These are phyloP conservation scores for Agapetus fuscipes DNA, from an alignment of 2,888 invertebrate genomes.

Conservation along the genomic window DNA sequence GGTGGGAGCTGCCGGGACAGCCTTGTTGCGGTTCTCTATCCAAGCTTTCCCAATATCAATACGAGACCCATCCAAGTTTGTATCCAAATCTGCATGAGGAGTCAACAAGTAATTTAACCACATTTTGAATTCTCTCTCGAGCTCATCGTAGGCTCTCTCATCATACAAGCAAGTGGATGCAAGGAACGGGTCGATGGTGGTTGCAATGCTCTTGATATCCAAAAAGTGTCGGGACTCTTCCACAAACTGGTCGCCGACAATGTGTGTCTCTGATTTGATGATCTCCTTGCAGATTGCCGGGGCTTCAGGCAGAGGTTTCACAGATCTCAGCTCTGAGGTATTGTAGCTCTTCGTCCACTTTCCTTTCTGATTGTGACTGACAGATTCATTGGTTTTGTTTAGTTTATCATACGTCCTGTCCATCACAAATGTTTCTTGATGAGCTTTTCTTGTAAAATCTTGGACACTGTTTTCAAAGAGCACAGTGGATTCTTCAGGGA, in stretches of 20 bases:
- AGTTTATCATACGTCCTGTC: conserved; percentile 35
- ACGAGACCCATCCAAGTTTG: conserved; percentile 47
- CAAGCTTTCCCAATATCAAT: conserved; percentile 67
- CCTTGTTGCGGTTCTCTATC: conserved; percentile 61
- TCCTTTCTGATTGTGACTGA: no score
- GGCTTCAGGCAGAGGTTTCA: background rate
- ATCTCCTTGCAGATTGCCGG: no score
- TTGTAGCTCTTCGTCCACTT: background rate
- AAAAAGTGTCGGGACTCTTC: conserved; percentile 9
- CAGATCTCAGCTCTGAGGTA: background rate
- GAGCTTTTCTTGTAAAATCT: conserved; percentile 31
- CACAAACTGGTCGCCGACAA: background rate
- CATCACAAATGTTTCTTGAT: conserved; percentile 35
- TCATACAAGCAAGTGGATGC: conserved; percentile 58
- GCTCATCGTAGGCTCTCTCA: conserved; percentile 55
- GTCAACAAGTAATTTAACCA: conserved; percentile 72
- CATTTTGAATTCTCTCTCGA: conserved; percentile 62
- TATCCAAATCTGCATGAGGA: conserved; percentile 62
- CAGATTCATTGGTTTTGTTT: background rate
- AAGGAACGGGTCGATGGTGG: conserved; percentile 57
- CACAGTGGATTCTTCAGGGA: conserved; percentile 41
- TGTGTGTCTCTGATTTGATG: background rate
- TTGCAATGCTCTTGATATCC: conserved; percentile 34
- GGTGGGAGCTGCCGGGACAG: conserved; percentile 56
- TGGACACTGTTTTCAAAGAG: conserved; percentile 29